Conservation (phyloP, 2,888 invertebrate species). For the Tortricodes alternella region DNA sequence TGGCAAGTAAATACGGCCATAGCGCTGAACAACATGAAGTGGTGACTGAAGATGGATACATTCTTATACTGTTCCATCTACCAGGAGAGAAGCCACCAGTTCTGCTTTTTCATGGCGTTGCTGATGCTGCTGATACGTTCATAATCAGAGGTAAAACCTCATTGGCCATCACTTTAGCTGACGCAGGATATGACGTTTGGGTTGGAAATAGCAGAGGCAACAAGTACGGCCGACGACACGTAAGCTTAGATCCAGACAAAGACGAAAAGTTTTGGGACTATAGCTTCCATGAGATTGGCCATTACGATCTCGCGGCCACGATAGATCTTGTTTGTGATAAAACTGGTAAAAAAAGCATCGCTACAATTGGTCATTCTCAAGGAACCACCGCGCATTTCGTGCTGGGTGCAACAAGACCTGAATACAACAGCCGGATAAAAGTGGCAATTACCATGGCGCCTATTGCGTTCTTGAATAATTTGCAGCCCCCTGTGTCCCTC, state of each 20-base stretch:
- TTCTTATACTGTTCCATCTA: slow-evolving; percentile 41
- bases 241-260: slow-evolving; percentile 15
- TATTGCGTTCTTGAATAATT: slow-evolving; percentile 35
- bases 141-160: slow-evolving; percentile 43
- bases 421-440: slow-evolving; percentile 29
- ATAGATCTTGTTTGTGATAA: slow-evolving; percentile 16
- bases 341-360: slow-evolving; percentile 5
- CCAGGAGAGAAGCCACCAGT: slow-evolving; percentile 39
- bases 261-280: slow-evolving; percentile 28
- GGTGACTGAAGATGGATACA: slow-evolving; percentile 48
- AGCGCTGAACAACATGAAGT: slow-evolving; percentile 37
- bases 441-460: slow-evolving; percentile 16
- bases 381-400: slow-evolving; percentile 26
- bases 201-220: slow-evolving; percentile 11
- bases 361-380: slow-evolving; percentile 27
- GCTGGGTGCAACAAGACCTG: slow-evolving; percentile 14
- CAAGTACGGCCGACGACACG: slow-evolving; percentile 5
- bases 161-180: slow-evolving; percentile 39
- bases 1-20: slow-evolving; percentile 37
- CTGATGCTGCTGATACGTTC: slow-evolving; percentile 44
- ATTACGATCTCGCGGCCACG: slow-evolving; percentile 23
- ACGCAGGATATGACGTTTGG: slow-evolving; percentile 40
- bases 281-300: slow-evolving; percentile 29
- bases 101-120: slow-evolving; percentile 42
- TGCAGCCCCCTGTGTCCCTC: slow-evolving; percentile 22